A percentile compares a stretch with the other conserved stretches of the same genome.
Conservation (phyloP, 2,888 invertebrate species). For the Dasysyrphus tricinctus region DNA sequence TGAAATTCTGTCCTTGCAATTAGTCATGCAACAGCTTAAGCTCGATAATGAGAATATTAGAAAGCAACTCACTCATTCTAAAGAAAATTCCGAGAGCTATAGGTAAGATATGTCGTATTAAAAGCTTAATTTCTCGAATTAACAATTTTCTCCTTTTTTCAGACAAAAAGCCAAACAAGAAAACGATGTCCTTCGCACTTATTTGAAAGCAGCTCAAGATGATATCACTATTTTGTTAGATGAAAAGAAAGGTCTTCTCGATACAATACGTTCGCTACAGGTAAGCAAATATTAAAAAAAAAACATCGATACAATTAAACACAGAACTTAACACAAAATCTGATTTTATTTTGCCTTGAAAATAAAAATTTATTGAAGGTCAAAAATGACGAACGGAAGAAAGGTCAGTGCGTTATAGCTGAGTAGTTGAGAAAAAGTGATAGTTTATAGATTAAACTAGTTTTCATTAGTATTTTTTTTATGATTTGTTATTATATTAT, state of each 20-base stretch:
- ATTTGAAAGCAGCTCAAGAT: constrained; percentile 89
- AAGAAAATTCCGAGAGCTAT: constrained; percentile 85
- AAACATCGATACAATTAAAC: constrained; percentile 34
- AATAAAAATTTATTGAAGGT: constrained; percentile 60
- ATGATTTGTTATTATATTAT: not conserved
- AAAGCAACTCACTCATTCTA: constrained; percentile 85
- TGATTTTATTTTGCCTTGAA: constrained; percentile 67
- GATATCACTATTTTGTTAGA: constrained; percentile 88
- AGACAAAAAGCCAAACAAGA: constrained; percentile 85
- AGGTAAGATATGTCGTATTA: constrained; percentile 77
- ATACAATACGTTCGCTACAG: constrained; percentile 88
- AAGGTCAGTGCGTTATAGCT: constrained; percentile 68
- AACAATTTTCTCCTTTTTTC: not conserved
- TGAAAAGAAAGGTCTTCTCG: constrained; percentile 89
- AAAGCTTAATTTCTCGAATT: no score
- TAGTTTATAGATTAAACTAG: constrained; percentile 25
- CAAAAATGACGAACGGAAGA: constrained; percentile 62
- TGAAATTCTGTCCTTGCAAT: constrained; percentile 84
- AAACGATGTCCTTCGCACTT: constrained; percentile 86
- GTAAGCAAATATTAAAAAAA: constrained; percentile 81
- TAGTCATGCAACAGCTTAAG: constrained; percentile 85
- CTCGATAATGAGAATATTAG: constrained; percentile 87
- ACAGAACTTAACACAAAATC: constrained; percentile 63
- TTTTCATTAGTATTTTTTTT: constrained; percentile 9
- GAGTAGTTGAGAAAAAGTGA: constrained; percentile 52